Conservation (phyloP, 2,797 vertebrate genomes). For the Sorex maritimensis region DNA sequence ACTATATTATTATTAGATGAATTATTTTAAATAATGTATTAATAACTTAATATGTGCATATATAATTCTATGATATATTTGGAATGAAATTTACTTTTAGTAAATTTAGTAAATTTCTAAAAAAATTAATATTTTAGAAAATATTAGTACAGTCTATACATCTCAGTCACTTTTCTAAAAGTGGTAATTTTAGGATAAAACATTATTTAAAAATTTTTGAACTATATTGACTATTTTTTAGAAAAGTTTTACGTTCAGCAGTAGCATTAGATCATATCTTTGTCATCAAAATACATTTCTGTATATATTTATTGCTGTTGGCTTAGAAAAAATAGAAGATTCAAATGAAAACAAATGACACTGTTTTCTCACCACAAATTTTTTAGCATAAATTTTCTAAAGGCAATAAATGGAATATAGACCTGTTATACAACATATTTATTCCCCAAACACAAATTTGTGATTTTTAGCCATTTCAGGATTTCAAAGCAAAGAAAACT, state of each 20-base stretch:
- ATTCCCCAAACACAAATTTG: background rate
- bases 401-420: background rate
- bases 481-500: background rate
- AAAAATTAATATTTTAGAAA: background rate
- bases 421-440: background rate
- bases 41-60: background rate
- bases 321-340: background rate
- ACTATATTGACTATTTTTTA: background rate
- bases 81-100: background rate
- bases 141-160: background rate
- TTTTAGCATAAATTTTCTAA: background rate
- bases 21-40: background rate
- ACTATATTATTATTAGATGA: background rate
- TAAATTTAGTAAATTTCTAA: background rate
- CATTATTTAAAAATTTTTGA: slow-evolving; percentile 25
- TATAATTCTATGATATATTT: background rate
- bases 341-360: slow-evolving; percentile 12
- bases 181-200: background rate
- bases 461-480: background rate
- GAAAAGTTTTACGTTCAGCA: background rate
- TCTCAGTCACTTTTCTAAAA: slow-evolving; percentile 26
- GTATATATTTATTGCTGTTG: background rate
- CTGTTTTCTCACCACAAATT: background rate
- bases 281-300: background rate
- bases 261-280: background rate